These are phyloP conservation scores for Nephrotoma guestfalica DNA, from an alignment of 2,888 invertebrate species.

Conservation along the genomic window DNA sequence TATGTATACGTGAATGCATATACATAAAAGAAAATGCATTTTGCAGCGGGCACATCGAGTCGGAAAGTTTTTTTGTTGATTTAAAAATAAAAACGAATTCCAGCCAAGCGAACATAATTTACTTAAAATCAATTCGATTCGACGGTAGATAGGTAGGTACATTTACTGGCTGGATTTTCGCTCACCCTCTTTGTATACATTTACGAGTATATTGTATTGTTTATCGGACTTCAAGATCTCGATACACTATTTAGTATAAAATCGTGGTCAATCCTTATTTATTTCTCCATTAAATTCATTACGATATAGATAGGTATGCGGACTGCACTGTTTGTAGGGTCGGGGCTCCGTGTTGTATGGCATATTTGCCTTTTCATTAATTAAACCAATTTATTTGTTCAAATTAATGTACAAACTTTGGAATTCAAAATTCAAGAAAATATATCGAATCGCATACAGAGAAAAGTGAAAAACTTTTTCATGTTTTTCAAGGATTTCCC, in stretches of 20 bases:
- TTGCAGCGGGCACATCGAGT: background rate
- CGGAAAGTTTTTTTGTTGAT: background rate
- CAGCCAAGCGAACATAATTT: background rate
- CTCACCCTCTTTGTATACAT: background rate
- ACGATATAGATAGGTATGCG: background rate
- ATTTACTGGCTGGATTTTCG: background rate
- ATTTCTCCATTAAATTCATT: background rate
- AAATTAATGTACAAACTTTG: background rate
- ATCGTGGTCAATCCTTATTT: background rate
- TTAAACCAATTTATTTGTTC: background rate
- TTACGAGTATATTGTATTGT: background rate
- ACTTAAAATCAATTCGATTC: background rate
- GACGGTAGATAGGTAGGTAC: background rate
- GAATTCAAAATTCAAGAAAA: background rate
- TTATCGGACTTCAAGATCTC: background rate
- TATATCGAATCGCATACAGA: background rate
- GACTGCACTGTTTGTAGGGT: background rate
- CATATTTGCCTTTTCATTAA: background rate
- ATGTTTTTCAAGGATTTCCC: background rate
- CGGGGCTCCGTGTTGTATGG: background rate
- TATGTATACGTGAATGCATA: background rate
- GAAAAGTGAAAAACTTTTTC: background rate
- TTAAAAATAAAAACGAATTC: background rate
- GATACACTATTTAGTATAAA: background rate
- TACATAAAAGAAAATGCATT: background rate